Base-by-base conservation (phyloP, 2,888 invertebrate species). In the Cylindroiulus punctatus region DNA sequence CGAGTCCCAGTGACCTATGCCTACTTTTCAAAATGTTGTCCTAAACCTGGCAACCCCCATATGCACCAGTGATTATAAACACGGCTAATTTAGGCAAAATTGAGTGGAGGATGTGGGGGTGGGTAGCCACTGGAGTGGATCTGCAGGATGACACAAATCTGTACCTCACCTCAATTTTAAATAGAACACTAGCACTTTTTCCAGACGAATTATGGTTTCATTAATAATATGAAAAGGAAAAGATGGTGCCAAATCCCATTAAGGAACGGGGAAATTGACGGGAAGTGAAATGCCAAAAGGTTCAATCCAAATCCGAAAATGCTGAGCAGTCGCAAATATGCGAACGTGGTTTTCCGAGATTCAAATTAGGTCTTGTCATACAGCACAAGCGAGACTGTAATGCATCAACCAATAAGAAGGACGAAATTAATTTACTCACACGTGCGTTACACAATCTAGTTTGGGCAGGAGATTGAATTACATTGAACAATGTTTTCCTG, bases 221-320 rank as follows among this genome's bases (percentile, higher is more conserved):
- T 52, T 52, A 52, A 52, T n/a, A n/a, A 52, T 52, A 52, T 52
- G 52, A 52, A 52, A 52, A 52, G 52, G 52, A 52, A 52, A 52
- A n/a, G 52, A 52, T 52, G 52, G 52, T 52, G 52, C 52, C 52
- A 52, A 52, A 52, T 52, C 19, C n/a, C 52, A 52, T 52, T 52
- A 52, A 52, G 52, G 52, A 52, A 52, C 5, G 52, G 52, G 2
- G 19, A 52, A 52, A 47, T 52, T 52, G 52, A 52, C 52, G n/a
- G 52, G 52, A 52, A 52, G 52, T 52, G 52, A 52, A 52, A 52
- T n/a, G 52, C 52, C 52, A n/a, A 52, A 52, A 47, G 47, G 4
- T 47, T 47, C 47, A 47, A n/a, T n/a, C n/a, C n/a, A n/a, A 47
- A 47, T 47, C 14, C 17, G 47, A 47, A 17, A 1, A 12, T 8